Conservation (phyloP, 1,140 invertebrate species). For the Zaprionus nigranus region DNA sequence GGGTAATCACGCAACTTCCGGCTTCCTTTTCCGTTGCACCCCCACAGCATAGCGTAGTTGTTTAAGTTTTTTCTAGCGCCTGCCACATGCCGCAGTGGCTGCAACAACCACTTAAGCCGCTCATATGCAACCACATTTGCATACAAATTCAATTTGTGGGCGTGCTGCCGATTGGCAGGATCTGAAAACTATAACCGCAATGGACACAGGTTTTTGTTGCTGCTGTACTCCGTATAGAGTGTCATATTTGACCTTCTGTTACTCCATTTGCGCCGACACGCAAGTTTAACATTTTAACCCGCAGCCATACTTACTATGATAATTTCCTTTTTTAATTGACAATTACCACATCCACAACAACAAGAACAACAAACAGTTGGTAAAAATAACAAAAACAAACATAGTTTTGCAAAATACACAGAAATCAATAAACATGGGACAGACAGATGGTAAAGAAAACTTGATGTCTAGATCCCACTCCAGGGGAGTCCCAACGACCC, state of each 20-base stretch:
- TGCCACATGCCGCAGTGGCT: not conserved
- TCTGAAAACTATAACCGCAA: not conserved
- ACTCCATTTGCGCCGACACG: not conserved
- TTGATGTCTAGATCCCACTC: slow-evolving; percentile 20
- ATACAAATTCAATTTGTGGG: slow-evolving; percentile 37
- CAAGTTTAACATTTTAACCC: slow-evolving; percentile 44
- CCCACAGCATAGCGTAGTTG: slow-evolving; percentile 29
- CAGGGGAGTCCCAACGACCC: not conserved
- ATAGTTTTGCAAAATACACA: slow-evolving; percentile 52
- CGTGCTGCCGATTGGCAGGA: not conserved
- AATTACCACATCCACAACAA: not conserved
- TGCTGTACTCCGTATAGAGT: slow-evolving; percentile 4
- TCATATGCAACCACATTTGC: slow-evolving; percentile 26
- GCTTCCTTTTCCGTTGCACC: slow-evolving; percentile 42
- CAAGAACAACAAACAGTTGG: not conserved
- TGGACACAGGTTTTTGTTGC: slow-evolving; percentile 7
- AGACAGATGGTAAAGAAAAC: slow-evolving; percentile 35
- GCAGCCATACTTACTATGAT: slow-evolving; percentile 55
- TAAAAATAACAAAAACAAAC: slow-evolving; percentile 33
- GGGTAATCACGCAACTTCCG: slow-evolving; percentile 65
- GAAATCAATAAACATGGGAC: slow-evolving; percentile 61
- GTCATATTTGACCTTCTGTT: slow-evolving; percentile 21
- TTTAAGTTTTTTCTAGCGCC: slow-evolving; percentile 8
- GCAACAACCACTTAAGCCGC: slow-evolving; percentile 19
- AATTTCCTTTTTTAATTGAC: slow-evolving; percentile 49